Percentiles rank a stretch among this genome's conserved stretches.
Evolutionary conservation across 2,797 vertebrate genomes (phyloP).

Genomic region (Macroramphosus scolopax): DNA sequence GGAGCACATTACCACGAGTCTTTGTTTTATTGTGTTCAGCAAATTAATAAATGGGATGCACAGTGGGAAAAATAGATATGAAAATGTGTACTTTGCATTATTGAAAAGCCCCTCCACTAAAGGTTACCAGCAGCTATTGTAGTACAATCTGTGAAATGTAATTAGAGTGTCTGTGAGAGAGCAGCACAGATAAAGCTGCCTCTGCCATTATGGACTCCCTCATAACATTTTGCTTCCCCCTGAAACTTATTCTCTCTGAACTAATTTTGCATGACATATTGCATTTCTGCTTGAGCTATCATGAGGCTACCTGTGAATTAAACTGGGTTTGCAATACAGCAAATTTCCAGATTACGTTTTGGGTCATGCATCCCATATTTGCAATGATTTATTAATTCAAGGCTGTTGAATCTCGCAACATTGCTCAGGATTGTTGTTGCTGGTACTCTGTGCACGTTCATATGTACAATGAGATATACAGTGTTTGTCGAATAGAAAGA

Average conservation of each 20-base stretch:
- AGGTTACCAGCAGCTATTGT: slow-evolving; percentile 85
- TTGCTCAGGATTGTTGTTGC: slow-evolving; percentile 65
- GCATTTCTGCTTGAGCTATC: slow-evolving; percentile 82
- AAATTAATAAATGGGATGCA: slow-evolving; percentile 85
- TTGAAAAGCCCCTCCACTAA: slow-evolving; percentile 84
- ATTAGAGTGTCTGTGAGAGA: slow-evolving; percentile 79
- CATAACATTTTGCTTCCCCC: slow-evolving; percentile 77
- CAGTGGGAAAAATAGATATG: slow-evolving; percentile 81
- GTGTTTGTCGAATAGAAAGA: slow-evolving; percentile 43
- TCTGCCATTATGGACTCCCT: slow-evolving; percentile 74
- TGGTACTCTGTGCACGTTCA: slow-evolving; percentile 22
- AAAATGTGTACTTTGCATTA: slow-evolving; percentile 86
- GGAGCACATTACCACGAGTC: slow-evolving; percentile 76
- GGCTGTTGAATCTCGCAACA: slow-evolving; percentile 69
- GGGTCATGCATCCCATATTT: slow-evolving; percentile 73
- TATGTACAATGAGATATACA: slow-evolving; percentile 45
- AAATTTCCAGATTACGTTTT: slow-evolving; percentile 76
- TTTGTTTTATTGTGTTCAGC: slow-evolving; percentile 86
- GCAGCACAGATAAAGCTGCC: slow-evolving; percentile 75
- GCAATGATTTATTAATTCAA: slow-evolving; percentile 77
- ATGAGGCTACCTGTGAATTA: slow-evolving; percentile 82
- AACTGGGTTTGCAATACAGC: slow-evolving; percentile 75
- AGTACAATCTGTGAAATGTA: slow-evolving; percentile 84
- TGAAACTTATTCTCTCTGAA: slow-evolving; percentile 83
- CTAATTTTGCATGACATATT: slow-evolving; percentile 86